Evolutionary conservation across 2,797 vertebrate genomes (phyloP), one percentile per base, ranked within the genome.

Genomic region (Lithobates sylvaticus): DNA sequence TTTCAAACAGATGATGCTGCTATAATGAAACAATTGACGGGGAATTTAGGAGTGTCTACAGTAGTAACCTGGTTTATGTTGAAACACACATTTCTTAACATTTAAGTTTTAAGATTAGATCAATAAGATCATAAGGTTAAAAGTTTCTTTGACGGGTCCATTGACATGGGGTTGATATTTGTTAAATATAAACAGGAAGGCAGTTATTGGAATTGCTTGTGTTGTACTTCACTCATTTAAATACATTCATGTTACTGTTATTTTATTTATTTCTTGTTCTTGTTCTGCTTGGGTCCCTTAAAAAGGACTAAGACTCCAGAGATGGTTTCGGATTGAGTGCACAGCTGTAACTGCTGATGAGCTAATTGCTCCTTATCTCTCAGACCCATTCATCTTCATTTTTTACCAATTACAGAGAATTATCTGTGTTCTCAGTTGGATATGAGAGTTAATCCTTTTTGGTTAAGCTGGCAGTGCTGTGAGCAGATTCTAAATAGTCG

Each of bases 371-470:
- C 97, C 98, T 99, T 99, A 99, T 99, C 98, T 97, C 96, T 97
- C 98, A 97, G 97, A 97, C 97, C 98, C 98, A 99, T 99, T 99
- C 98, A 99, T 99, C 98, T 99, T 99, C 97, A 99, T 99, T 99
- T 99, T 98, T 99, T 98, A 99, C 98, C 98, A 99, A 99, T 99
- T 99, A 99, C 98, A 96, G 97, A 98, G 98, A 97, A 99, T 99
- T 99, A 99, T 99, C 98, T 98, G 97, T 99, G 98, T 99, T 99
- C 98, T 99, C 98, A 97, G 98, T 99, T 99, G 98, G 98, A 98
- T 99, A 97, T 98, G 97, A 97, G 97, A 99, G 97, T 99, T 99
- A 99, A 99, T 99, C 98, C 97, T 98, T 99, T 99, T 98, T 99
- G 98, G 97, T 99, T 99, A 99, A 99, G 97, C 97, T 96, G 96